phyloP scores from a whole-genome alignment of 2,113 vertebrate species.

The Galemys pyrenaicus region DNA sequence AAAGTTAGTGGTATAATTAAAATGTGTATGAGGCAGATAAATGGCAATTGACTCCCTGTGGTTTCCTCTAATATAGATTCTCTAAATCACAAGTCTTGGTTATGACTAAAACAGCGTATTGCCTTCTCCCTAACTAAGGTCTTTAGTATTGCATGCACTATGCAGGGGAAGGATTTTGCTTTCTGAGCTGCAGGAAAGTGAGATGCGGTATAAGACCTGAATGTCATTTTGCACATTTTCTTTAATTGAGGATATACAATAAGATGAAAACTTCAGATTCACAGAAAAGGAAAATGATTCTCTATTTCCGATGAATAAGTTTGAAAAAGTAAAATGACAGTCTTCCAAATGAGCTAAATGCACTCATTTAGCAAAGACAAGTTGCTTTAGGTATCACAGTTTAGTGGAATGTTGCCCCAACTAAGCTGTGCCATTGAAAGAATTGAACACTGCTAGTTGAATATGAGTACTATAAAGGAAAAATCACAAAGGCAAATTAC shows the following conservation, averaged over 20 bases:
- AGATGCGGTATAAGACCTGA: not conserved
- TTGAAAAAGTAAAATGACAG: slow-evolving; percentile 31
- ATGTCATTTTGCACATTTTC: slow-evolving; percentile 13
- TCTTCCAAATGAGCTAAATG: not conserved
- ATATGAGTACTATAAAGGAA: not conserved
- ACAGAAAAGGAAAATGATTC: not conserved
- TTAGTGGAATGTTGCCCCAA: not conserved
- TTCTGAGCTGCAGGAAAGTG: not conserved
- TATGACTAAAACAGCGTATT: not conserved
- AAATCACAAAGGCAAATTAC: not conserved
- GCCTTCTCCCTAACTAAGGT: not conserved
- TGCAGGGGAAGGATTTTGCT: not conserved
- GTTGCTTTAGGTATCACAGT: slow-evolving; percentile 19
- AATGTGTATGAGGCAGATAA: slow-evolving; percentile 69
- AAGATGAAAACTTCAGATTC: not conserved
- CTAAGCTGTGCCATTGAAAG: not conserved
- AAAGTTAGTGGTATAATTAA: slow-evolving; percentile 78
- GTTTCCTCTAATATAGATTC: slow-evolving; percentile 55
- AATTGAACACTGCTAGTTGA: not conserved
- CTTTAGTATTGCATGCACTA: not conserved
- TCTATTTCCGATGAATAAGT: not conserved
- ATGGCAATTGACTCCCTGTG: slow-evolving; percentile 71
- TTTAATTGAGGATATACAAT: not conserved
- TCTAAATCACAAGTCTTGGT: slow-evolving; percentile 1
- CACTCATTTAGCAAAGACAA: slow-evolving; percentile 8